A percentile compares a stretch with the other conserved stretches of the same genome.
Evolutionary conservation across 2,797 vertebrate species (phyloP).

Genomic region (Meriones psammophilus): DNA sequence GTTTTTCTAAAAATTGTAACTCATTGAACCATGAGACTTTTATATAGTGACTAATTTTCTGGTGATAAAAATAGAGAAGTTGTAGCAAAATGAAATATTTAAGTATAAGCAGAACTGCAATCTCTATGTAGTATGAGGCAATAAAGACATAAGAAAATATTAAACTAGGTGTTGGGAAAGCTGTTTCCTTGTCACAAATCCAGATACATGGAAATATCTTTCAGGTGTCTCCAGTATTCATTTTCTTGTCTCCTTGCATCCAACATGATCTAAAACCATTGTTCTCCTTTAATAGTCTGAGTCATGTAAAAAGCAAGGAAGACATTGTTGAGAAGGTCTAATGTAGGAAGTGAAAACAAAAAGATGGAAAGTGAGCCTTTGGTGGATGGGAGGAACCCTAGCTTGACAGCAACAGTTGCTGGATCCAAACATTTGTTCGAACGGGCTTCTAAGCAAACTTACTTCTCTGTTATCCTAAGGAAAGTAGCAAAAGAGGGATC

Average conservation of each 20-base stretch:
- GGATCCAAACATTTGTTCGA: not conserved
- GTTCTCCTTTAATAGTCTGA: not conserved
- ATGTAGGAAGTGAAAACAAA: not conserved
- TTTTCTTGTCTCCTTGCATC: not conserved
- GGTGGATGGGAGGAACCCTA: not conserved
- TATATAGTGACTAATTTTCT: conserved; percentile 43
- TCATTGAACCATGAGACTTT: conserved; percentile 48
- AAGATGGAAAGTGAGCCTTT: not conserved
- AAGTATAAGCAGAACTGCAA: conserved; percentile 26
- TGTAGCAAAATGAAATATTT: not conserved
- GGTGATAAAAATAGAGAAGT: conserved; percentile 20
- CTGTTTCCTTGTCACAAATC: not conserved
- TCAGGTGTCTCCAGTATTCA: not conserved
- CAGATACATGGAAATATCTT: not conserved
- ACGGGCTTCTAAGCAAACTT: not conserved
- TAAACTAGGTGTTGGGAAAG: not conserved
- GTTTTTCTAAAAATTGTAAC: conserved; percentile 25
- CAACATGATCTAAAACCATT: not conserved
- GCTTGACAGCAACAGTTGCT: not conserved
- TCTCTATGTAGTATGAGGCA: conserved; percentile 45
- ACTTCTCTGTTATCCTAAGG: not conserved
- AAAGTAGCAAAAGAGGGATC: not conserved
- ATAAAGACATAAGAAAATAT: not conserved
- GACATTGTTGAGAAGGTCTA: not conserved
- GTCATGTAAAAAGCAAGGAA: not conserved